phyloP scores from a whole-genome alignment of 2,888 invertebrate species.

The Phymatocera aterrima region DNA sequence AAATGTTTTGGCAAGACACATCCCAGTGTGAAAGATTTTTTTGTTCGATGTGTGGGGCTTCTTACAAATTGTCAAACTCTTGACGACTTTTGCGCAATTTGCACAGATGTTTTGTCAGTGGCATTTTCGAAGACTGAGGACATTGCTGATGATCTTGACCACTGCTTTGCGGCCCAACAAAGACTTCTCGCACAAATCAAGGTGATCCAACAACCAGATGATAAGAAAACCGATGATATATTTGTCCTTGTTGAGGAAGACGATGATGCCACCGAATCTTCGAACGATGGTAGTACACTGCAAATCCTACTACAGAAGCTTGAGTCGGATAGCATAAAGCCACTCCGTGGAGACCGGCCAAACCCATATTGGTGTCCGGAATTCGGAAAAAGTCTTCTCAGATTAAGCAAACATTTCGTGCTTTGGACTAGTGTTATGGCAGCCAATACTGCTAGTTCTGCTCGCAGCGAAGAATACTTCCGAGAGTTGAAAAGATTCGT shows the following conservation, averaged over 20 bases:
- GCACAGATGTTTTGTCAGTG: conserved; percentile 33
- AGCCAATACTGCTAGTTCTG: conserved; percentile 36
- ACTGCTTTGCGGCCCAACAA: not conserved
- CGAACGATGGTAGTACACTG: not conserved
- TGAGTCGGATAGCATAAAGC: not conserved
- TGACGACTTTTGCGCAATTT: not conserved
- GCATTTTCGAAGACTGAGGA: conserved; percentile 36
- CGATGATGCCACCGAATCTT: not conserved
- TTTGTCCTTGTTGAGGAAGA: not conserved
- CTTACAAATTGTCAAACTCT: conserved; percentile 34
- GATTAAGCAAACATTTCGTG: conserved; percentile 37
- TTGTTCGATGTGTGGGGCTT: conserved; percentile 38
- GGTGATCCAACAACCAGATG: not conserved
- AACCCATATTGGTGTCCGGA: conserved; percentile 46
- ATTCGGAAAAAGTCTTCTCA: conserved; percentile 31
- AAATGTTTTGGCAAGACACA: conserved; percentile 41
- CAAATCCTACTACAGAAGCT: not conserved
- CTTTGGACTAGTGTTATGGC: conserved; percentile 43
- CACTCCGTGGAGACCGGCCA: conserved; percentile 14
- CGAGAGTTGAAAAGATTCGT: conserved; percentile 36
- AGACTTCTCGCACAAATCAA: not conserved
- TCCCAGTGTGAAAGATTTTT: conserved; percentile 38
- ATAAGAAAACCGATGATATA: not conserved
- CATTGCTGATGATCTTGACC: not conserved
- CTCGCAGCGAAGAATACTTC: conserved; percentile 48